Conservation (phyloP, 2,797 vertebrate species). For the Sebastes hubbsi region DNA sequence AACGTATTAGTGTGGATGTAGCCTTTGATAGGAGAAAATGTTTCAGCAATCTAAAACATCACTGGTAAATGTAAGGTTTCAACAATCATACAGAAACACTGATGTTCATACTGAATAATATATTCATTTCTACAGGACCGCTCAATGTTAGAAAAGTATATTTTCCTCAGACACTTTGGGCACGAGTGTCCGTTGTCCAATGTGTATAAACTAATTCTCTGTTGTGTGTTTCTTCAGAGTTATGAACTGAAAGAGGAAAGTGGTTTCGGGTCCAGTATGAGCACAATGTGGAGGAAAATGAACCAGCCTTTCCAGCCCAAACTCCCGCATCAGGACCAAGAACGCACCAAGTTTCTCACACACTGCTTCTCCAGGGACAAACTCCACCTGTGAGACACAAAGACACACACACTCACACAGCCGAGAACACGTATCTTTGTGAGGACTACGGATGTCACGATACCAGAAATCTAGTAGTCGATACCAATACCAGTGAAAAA, state of each 20-base stretch:
- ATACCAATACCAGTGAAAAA: too few relatives aligned
- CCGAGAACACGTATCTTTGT: too few relatives aligned
- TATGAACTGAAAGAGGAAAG: constrained; percentile 93
- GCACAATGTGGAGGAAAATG: constrained; percentile 86
- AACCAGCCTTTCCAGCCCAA: constrained; percentile 92
- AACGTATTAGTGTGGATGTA: too few relatives aligned
- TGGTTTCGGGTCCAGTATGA: constrained; percentile 87
- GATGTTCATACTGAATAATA: not conserved
- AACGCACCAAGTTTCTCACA: constrained; percentile 85
- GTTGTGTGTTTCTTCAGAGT: constrained; percentile 78
- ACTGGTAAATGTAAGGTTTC: too few relatives aligned
- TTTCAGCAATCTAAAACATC: not conserved
- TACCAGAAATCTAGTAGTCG: too few relatives aligned
- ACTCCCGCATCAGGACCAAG: constrained; percentile 86
- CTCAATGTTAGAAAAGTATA: not conserved
- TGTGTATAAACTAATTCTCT: not conserved
- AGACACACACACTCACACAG: not conserved
- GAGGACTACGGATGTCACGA: too few relatives aligned
- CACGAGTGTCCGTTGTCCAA: not conserved
- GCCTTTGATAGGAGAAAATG: not conserved
- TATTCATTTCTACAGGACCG: not conserved
- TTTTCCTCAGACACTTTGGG: not conserved
- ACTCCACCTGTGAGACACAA: constrained; percentile 90
- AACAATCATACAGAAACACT: not conserved
- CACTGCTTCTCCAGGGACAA: constrained; percentile 97